Evolutionary conservation across 2,888 invertebrate species (phyloP).

Genomic region (Halictus ligatus): DNA sequence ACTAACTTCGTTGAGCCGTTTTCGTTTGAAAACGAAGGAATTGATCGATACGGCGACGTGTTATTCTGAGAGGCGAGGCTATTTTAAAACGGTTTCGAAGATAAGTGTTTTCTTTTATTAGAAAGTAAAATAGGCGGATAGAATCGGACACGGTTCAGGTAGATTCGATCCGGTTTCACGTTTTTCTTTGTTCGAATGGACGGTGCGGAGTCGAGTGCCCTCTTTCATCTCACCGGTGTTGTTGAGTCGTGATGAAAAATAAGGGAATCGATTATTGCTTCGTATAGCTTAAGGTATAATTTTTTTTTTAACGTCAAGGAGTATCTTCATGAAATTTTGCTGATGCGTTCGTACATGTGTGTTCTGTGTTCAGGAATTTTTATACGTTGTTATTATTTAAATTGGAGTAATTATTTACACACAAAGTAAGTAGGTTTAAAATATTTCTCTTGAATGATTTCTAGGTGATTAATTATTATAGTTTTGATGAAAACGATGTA

Average conservation of each 20-base stretch:
- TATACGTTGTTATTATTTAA: background rate
- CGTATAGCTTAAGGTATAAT: background rate
- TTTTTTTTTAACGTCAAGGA: background rate
- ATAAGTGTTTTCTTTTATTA: slow-evolving; percentile 18
- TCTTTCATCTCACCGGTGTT: background rate
- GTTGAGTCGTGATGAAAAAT: background rate
- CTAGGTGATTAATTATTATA: background rate
- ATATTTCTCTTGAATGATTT: background rate
- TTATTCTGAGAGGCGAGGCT: background rate
- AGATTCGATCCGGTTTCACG: background rate
- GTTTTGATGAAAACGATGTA: background rate
- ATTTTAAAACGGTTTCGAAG: background rate
- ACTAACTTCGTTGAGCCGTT: background rate
- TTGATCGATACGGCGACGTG: background rate
- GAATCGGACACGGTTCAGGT: background rate
- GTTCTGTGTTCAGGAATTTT: background rate
- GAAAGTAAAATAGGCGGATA: slow-evolving; percentile 4
- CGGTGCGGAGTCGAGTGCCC: too few relatives aligned
- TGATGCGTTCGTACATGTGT: background rate
- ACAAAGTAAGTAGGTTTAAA: background rate
- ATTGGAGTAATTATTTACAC: background rate
- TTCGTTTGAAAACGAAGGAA: background rate
- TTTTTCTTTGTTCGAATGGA: background rate
- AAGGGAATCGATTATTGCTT: background rate
- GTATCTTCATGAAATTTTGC: background rate